A percentile compares a stretch with the other conserved stretches of the same genome.
Conservation (phyloP, 2,113 vertebrate genomes). For the Burhinus bistriatus region DNA sequence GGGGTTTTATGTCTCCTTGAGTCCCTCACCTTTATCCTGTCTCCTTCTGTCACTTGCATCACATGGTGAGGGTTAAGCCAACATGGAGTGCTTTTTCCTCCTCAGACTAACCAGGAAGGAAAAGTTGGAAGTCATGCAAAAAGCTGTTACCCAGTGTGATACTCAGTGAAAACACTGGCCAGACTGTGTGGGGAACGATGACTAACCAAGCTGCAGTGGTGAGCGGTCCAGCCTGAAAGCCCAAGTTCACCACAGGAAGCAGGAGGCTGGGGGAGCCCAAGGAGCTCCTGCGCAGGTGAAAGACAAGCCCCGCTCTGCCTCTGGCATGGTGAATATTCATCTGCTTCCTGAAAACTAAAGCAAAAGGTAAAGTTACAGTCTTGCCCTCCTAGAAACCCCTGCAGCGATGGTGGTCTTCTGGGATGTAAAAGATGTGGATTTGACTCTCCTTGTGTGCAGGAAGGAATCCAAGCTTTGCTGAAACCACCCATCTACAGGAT, state of each 20-base stretch:
- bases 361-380: background rate
- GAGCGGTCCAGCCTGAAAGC: background rate
- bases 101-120: background rate
- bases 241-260: background rate
- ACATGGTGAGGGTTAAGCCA: background rate
- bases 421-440: background rate
- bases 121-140: background rate
- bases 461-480: background rate
- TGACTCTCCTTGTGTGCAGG: background rate
- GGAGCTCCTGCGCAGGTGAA: background rate
- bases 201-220: background rate
- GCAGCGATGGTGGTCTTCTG: background rate
- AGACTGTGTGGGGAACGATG: background rate
- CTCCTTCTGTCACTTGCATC: background rate
- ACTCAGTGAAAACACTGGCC: background rate
- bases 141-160: rapidly evolving
- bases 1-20: background rate
- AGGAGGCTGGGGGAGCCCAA: background rate
- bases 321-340: background rate
- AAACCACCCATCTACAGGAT: background rate
- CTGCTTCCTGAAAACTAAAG: background rate
- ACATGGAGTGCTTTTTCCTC: background rate
- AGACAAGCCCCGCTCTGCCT: background rate
- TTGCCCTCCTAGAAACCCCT: background rate
- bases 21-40: background rate